Evolutionary conservation across 2,113 vertebrate species (phyloP).

Genomic region (Austrofundulus limnaeus): DNA sequence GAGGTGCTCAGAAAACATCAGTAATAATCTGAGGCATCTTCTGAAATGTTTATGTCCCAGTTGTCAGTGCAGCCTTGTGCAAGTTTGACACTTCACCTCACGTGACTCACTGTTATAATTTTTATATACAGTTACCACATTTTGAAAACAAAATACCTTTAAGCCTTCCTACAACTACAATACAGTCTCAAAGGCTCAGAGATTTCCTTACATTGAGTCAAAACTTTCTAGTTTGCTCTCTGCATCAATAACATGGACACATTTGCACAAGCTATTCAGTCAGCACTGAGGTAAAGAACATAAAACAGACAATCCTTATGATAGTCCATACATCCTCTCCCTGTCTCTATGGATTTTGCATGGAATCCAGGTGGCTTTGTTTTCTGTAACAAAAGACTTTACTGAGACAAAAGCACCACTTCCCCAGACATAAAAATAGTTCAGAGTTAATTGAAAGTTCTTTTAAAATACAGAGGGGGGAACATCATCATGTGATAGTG

Average conservation of each 20-base stretch:
- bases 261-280: slow-evolving; percentile 56
- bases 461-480: slow-evolving; percentile 21
- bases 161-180: too few species aligned
- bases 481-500: slow-evolving; percentile 14
- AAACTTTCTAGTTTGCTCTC: too few species aligned
- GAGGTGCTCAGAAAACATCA: too few species aligned
- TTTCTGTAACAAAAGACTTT: slow-evolving; percentile 31
- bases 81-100: too few species aligned
- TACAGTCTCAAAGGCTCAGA: too few species aligned
- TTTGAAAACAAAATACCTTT: too few species aligned
- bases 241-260: not conserved
- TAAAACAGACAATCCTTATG: slow-evolving; percentile 73
- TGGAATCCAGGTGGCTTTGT: slow-evolving; percentile 43
- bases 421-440: slow-evolving; percentile 34
- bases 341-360: slow-evolving; percentile 33
- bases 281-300: slow-evolving; percentile 60
- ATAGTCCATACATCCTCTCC: slow-evolving; percentile 62
- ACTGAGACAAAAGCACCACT: slow-evolving; percentile 17
- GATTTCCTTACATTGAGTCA: too few species aligned
- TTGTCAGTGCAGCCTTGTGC: too few species aligned
- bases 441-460: slow-evolving; percentile 44
- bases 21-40: too few species aligned
- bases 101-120: too few species aligned
- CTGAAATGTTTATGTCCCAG: too few species aligned
- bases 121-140: too few species aligned